Evolutionary conservation across 2,888 invertebrate species (phyloP).

Genomic region (Calliphora vomitoria): DNA sequence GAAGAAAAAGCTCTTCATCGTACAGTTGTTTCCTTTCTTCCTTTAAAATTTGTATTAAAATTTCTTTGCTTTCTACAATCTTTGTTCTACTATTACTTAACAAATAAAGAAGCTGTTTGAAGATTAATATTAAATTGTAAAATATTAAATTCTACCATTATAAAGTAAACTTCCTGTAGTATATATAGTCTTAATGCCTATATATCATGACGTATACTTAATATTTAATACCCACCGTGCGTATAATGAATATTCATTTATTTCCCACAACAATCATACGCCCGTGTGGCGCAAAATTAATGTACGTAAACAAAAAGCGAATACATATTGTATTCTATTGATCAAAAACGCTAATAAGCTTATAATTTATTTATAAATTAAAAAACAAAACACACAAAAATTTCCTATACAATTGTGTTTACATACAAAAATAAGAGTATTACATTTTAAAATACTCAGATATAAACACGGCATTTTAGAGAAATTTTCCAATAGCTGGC

Average conservation of each 20-base stretch:
- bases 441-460: neutral
- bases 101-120: too few relatives aligned
- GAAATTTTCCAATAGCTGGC: too few relatives aligned
- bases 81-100: too few relatives aligned
- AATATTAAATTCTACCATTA: neutral
- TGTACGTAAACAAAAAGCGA: neutral
- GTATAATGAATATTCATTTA: neutral
- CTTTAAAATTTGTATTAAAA: too few relatives aligned
- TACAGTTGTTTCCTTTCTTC: too few relatives aligned
- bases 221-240: neutral
- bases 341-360: conserved; percentile 4
- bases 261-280: conserved; percentile 22
- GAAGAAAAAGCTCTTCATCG: too few relatives aligned
- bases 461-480: too few relatives aligned
- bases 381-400: neutral
- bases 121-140: too few relatives aligned
- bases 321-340: neutral
- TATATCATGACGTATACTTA: neutral
- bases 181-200: neutral
- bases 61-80: too few relatives aligned
- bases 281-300: neutral
- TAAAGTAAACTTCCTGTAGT: neutral
- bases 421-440: neutral
- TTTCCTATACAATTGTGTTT: neutral
- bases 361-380: neutral